phyloP scores from a whole-genome alignment of 2,888 invertebrate genomes.

The Sympetrum striolatum region DNA sequence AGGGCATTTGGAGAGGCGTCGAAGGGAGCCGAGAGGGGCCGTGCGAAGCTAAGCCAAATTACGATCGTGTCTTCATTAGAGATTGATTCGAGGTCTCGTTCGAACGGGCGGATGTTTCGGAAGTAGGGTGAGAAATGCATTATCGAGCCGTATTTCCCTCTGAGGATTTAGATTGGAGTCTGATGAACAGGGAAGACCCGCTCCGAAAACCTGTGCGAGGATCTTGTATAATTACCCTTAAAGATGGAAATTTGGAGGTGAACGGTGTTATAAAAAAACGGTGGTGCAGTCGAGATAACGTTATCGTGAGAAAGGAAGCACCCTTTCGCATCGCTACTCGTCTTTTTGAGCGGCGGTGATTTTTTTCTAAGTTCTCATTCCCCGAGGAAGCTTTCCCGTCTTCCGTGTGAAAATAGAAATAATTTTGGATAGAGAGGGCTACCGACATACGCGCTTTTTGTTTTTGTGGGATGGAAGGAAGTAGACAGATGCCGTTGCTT shows the following conservation, averaged over 20 bases:
- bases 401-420: not conserved
- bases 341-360: not conserved
- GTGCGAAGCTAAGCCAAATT: conserved; percentile 18
- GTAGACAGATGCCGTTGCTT: not conserved
- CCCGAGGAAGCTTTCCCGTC: not conserved
- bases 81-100: conserved; percentile 1
- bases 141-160: not conserved
- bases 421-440: not conserved
- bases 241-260: not conserved
- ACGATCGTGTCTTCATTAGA: not conserved
- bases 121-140: conserved; percentile 27
- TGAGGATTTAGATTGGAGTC: not conserved
- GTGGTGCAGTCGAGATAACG: not conserved
- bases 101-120: conserved; percentile 5
- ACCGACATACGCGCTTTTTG: not conserved
- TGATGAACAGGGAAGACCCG: not conserved
- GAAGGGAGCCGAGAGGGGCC: not conserved
- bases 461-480: not conserved
- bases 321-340: not conserved
- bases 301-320: not conserved
- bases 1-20: not conserved
- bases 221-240: not conserved
- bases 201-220: not conserved
- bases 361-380: not conserved
- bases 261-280: not conserved